Conservation (phyloP, 1,140 invertebrate genomes). For the Pseudomyrmex cubaensis region DNA sequence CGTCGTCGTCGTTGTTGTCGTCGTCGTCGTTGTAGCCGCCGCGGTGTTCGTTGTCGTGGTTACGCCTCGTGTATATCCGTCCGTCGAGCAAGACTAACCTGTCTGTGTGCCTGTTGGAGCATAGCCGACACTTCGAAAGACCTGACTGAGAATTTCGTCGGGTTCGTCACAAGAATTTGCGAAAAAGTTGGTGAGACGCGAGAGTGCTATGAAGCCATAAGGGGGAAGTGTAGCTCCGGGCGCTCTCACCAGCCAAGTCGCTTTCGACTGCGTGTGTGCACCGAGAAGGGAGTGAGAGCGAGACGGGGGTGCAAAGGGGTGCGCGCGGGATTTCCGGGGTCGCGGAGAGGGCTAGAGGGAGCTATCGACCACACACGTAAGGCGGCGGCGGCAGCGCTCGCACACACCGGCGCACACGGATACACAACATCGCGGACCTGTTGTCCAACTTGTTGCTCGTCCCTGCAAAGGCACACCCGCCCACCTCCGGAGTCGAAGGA, state of each 20-base stretch:
- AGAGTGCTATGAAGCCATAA: conserved; percentile 16
- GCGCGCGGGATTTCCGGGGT: conserved; percentile 58
- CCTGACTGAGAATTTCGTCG: neutral
- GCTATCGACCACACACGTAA: conserved; percentile 73
- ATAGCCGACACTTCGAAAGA: no score
- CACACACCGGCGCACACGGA: conserved; percentile 74
- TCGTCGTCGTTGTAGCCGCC: conserved; percentile 47
- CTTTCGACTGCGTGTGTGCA: conserved; percentile 15
- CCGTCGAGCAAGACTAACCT: conserved; percentile 30
- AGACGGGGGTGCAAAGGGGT: neutral
- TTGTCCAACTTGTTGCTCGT: conserved; percentile 83
- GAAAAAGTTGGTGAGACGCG: neutral
- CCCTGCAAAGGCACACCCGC: conserved; percentile 74
- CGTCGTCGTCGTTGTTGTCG: conserved; percentile 15
- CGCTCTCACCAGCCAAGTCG: conserved; percentile 44
- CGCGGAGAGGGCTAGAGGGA: conserved; percentile 66
- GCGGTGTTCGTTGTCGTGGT: conserved; percentile 61
- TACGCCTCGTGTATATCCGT: conserved; percentile 60
- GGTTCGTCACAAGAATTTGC: neutral
- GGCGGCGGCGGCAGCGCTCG: conserved; percentile 66
- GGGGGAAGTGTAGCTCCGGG: conserved; percentile 58
- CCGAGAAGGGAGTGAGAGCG: conserved; percentile 20
- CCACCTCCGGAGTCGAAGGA: conserved; percentile 56
- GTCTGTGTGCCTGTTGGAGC: conserved; percentile 5
- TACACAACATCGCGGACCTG: conserved; percentile 82